Base-by-base conservation (phyloP, 2,797 vertebrate genomes). In the Tolypeutes matacus region DNA sequence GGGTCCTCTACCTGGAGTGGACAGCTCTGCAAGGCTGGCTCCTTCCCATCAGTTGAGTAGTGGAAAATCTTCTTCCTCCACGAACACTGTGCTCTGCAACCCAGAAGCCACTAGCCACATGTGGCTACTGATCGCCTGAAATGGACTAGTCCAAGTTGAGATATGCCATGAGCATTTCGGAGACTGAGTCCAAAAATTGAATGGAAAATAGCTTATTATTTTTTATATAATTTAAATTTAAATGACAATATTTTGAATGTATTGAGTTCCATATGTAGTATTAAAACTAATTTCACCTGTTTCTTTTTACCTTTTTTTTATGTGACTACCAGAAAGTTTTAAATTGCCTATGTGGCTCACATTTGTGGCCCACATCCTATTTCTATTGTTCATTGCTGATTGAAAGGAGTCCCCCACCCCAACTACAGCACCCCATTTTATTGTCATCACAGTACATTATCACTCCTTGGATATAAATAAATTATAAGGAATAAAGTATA, bases 301-400 rank as follows among this genome's bases (percentile, higher is more conserved):
- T 94, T 91, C 18, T 83, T 77, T 92, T 88, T 39, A 83, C 36
- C 7, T 85, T 93, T 92, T 70, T n/a, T 82, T 83, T 31, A 67
- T 82, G 29, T 67, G 58, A 42, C 80, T 82, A 31, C 4, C 23
- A 58, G n/a, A 77, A 91, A 85, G 76, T 21, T 84, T 85, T 27
- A 69, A 95, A 86, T 73, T 65, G 18, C 2, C 25, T 34, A 51
- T n/a, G 5, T 10, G 2, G 4, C 75, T 94, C 49, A 53, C 86
- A 46, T 91, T 91, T 87, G 15, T 77, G 73, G 36, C 9, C 29
- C 15, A 73, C 0, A 15, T 64, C 6, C 0, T 53, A 86, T 86
- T 92, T 95, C 67, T 56, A 12, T 53, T 69, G n/a, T 34, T 80
- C 13, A 56, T 2, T 36, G 29, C 1, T 83, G 29, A 70, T 72